Conservation (phyloP, 2,888 invertebrate genomes). For the Diarsia rubi region DNA sequence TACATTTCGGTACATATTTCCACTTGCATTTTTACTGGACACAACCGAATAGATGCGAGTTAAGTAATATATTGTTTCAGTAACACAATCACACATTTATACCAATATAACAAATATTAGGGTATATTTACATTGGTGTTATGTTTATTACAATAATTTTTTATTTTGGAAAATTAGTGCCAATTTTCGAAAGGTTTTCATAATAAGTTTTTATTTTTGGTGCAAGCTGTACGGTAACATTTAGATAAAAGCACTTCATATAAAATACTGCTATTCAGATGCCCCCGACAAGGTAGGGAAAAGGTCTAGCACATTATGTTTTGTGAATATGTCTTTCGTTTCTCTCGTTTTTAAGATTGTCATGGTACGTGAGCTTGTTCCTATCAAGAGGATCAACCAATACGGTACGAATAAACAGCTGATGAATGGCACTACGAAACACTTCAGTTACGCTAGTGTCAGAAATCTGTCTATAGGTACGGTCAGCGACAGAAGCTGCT, state of each 20-base stretch:
- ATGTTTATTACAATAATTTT: not conserved
- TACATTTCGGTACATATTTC: conserved; percentile 26
- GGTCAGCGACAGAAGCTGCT: too few species aligned
- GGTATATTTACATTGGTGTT: conserved; percentile 10
- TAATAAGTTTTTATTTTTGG: not conserved
- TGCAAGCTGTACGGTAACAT: not conserved
- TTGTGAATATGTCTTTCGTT: not conserved
- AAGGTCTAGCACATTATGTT: not conserved
- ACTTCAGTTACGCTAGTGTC: not conserved
- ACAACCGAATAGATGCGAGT: not conserved
- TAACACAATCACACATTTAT: conserved; percentile 23
- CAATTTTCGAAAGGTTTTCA: not conserved
- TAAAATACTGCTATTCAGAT: not conserved
- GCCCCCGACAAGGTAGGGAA: too few species aligned
- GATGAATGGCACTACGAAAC: not conserved
- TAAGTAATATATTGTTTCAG: conserved; percentile 17
- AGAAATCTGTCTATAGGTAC: not conserved
- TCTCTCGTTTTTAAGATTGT: not conserved
- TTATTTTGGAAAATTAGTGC: not conserved
- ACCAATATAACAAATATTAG: conserved; percentile 6
- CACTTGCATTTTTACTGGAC: conserved; percentile 36
- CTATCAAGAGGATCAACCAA: not conserved
- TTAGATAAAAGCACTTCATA: not conserved
- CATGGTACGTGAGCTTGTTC: not conserved
- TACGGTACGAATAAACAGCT: not conserved